These are phyloP conservation scores for Colletes gigas DNA, from an alignment of 1,140 invertebrate genomes.

Conservation along the genomic window DNA sequence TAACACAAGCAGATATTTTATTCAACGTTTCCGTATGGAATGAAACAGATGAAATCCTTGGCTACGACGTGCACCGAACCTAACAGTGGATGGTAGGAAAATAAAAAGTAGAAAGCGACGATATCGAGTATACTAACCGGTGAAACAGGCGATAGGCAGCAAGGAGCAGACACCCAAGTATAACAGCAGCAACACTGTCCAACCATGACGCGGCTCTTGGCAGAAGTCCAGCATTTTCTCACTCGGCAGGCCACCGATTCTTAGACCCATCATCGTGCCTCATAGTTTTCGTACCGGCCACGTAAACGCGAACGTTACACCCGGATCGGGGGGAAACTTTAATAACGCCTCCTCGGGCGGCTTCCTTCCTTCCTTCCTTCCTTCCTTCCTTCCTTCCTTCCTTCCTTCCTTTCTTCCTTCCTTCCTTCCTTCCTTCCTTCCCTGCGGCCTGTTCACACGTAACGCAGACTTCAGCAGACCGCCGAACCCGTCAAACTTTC, in stretches of 20 bases:
- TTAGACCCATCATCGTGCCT: slow-evolving; percentile 75
- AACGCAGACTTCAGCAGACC: slow-evolving; percentile 33
- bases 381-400: slow-evolving; percentile 40
- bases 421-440: slow-evolving; percentile 28
- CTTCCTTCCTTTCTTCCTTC: slow-evolving; percentile 5
- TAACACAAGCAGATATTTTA: too few species aligned
- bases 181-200: slow-evolving; percentile 70
- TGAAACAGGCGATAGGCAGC: slow-evolving; percentile 72
- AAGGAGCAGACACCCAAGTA: slow-evolving; percentile 72
- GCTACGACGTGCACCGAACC: too few species aligned
- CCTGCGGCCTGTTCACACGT: slow-evolving; percentile 1
- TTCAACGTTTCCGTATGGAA: too few species aligned
- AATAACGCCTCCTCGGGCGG: slow-evolving; percentile 66
- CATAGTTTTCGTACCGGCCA: slow-evolving; percentile 76
- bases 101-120: neutral
- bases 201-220: slow-evolving; percentile 73
- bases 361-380: neutral
- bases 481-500: neutral
- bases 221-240: slow-evolving; percentile 70
- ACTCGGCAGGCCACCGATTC: slow-evolving; percentile 75
- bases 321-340: slow-evolving; percentile 69
- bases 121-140: slow-evolving; percentile 68
- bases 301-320: slow-evolving; percentile 74
- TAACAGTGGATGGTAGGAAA: too few species aligned
- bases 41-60: too few species aligned